Percentiles rank a stretch among this genome's conserved stretches.
Evolutionary conservation across 2,797 vertebrate species (phyloP).

Genomic region (Dicrostonyx torquatus): DNA sequence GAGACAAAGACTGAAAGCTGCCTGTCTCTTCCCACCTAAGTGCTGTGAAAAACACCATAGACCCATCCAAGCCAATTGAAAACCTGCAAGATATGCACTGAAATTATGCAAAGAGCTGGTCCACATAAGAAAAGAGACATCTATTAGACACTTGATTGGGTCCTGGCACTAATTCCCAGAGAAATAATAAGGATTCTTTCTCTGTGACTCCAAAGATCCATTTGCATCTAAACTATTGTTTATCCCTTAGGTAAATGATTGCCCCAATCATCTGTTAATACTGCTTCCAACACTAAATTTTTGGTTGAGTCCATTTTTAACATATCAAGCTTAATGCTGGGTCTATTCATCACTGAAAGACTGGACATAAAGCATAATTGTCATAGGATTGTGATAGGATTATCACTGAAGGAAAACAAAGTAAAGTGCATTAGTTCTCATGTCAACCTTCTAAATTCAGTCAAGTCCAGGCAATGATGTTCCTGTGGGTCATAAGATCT

Average conservation of each 20-base stretch:
- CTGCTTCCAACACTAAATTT: conserved; percentile 36
- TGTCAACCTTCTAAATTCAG: neutral
- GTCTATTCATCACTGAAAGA: neutral
- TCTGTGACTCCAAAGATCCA: neutral
- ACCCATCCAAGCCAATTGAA: neutral
- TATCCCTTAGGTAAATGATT: neutral
- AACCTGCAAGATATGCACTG: neutral
- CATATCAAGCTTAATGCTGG: neutral
- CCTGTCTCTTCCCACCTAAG: neutral
- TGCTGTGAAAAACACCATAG: neutral
- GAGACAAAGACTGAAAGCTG: neutral
- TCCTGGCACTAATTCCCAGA: neutral
- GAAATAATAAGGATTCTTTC: neutral
- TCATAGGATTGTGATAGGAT: neutral
- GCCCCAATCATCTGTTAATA: conserved; percentile 17
- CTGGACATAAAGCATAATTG: neutral
- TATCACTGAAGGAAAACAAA: conserved; percentile 48
- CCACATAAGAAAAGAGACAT: neutral
- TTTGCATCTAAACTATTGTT: conserved; percentile 9
- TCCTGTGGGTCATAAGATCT: neutral
- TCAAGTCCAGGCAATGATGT: neutral
- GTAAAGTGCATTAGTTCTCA: neutral
- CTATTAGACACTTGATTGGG: neutral
- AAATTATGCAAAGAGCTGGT: neutral
- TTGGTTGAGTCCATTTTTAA: conserved; percentile 28